Percentiles rank a stretch among this genome's conserved stretches.
Evolutionary conservation across 30 jellyfish, hydroid and myxozoan genomes (phyloP).

Genomic region (Clytia hemisphaerica): DNA sequence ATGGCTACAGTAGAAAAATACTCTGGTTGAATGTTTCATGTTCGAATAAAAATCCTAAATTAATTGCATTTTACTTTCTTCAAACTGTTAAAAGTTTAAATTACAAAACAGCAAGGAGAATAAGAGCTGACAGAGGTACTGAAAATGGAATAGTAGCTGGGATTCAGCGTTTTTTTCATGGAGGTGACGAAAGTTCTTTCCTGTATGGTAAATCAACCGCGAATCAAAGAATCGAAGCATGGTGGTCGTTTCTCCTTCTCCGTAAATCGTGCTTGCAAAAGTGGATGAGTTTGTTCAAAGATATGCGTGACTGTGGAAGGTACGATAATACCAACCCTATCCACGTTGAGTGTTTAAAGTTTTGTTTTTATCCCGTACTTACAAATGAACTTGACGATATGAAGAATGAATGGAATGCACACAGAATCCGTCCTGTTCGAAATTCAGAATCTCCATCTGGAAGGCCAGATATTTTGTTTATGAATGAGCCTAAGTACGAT

Average conservation of each 20-base stretch:
- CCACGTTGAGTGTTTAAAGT: conserved; percentile 31
- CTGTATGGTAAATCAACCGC: conserved; percentile 27
- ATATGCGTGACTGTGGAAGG: conserved; percentile 14
- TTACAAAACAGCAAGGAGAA: conserved; percentile 23
- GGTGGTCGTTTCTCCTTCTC: conserved; percentile 54
- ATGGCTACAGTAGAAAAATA: conserved; percentile 39
- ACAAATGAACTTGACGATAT: conserved; percentile 23
- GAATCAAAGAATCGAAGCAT: conserved; percentile 36
- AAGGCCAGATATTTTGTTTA: conserved; percentile 23
- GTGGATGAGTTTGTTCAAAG: conserved; percentile 48
- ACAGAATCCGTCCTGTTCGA: conserved; percentile 23
- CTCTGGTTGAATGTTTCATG: conserved; percentile 28
- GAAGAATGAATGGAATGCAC: conserved; percentile 11
- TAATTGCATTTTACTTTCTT: conserved; percentile 17
- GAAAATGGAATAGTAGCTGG: conserved; percentile 54
- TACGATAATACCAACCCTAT: conserved; percentile 7
- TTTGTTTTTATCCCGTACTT: conserved; percentile 18
- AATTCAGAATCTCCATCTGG: conserved; percentile 30
- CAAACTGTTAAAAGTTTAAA: conserved; percentile 19
- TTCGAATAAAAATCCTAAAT: conserved; percentile 28
- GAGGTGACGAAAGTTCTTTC: conserved; percentile 6
- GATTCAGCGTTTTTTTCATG: conserved; percentile 22
- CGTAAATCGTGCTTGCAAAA: conserved; percentile 30
- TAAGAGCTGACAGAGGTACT: conserved; percentile 37
- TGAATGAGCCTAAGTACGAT: too few relatives aligned